phyloP scores from a whole-genome alignment of 1,140 invertebrate genomes.

The Idris sp. region DNA sequence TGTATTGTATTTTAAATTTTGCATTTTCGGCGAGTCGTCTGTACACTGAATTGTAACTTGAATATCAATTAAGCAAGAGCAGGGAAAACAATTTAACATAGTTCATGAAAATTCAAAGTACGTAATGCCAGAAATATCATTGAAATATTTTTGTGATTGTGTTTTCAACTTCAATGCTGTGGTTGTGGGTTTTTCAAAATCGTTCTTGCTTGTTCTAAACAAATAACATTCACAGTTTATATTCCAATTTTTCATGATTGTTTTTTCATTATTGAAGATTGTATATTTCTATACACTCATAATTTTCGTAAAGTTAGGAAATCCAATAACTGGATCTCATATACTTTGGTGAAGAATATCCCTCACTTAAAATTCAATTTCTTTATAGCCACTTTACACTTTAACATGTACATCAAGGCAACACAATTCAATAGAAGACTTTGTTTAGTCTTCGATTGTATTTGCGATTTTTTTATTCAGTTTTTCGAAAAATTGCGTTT shows the following conservation, averaged over 20 bases:
- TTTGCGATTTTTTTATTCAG: constrained; percentile 9
- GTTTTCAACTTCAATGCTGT: no score
- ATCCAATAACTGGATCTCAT: constrained; percentile 52
- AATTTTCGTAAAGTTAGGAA: constrained; percentile 57
- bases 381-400: constrained; percentile 58
- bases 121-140: constrained; percentile 42
- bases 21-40: constrained; percentile 18
- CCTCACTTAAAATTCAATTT: constrained; percentile 54
- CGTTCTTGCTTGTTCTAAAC: no score
- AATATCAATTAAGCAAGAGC: constrained; percentile 55
- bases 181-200: no score
- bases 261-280: constrained; percentile 7
- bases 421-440: constrained; percentile 42
- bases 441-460: constrained; percentile 46
- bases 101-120: constrained; percentile 60
- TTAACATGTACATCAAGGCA: constrained; percentile 34
- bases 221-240: not conserved
- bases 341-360: constrained; percentile 46
- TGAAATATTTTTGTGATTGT: constrained; percentile 31
- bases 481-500: no score
- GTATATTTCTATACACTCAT: constrained; percentile 24
- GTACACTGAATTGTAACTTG: constrained; percentile 35
- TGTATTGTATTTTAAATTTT: constrained; percentile 54
- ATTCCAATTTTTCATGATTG: not conserved
- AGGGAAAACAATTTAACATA: constrained; percentile 54